Base-by-base conservation (phyloP, 2,797 vertebrate species). In the Selene dorsalis region DNA sequence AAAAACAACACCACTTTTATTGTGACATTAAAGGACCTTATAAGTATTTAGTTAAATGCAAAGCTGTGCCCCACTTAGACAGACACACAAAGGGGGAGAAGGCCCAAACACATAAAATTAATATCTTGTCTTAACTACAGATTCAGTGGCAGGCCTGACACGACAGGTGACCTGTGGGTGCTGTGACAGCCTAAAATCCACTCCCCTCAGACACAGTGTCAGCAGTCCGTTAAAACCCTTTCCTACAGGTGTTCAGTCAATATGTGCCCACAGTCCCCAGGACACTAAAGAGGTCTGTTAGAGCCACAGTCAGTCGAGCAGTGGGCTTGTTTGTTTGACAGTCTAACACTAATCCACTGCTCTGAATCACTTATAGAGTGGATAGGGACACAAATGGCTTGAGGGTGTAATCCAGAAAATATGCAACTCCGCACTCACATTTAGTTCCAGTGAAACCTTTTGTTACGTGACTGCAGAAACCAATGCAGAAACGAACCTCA, bases 291-390 rank as follows among this genome's bases (percentile, higher is more conserved):
- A 84, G 78, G 79, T 81, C 84, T 89, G 76, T 75, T 64, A 52
- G 75, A 85, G 77, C 52, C 63, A 41, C 79, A 79, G 78, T 53
- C 68, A 45, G 73, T 77, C 67, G 30, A 70, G 77, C 47, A 56
- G 67, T 73, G n/a, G 63, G 82, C 73, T 79, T 87, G 77, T 90
- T 88, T 91, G 83, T 91, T 87, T 87, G 88, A 90, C 87, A 91
- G 88, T 83, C 82, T 63, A 79, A 77, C 74, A 75, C 88, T 93
- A 91, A 93, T 92, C 90, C 92, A 90, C 84, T 86, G 73, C 85
- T 86, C 81, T 73, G 75, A 78, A 78, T 86, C 73, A 55, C 80
- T 79, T 75, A 73, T 75, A 52, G 28, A 79, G 69, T 69, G 57
- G 56, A 69, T 58, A 75, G 39, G 57, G 74, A 72, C 55, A 56